Base-by-base conservation (phyloP, 2,888 invertebrate genomes). In the Leucania comma region DNA sequence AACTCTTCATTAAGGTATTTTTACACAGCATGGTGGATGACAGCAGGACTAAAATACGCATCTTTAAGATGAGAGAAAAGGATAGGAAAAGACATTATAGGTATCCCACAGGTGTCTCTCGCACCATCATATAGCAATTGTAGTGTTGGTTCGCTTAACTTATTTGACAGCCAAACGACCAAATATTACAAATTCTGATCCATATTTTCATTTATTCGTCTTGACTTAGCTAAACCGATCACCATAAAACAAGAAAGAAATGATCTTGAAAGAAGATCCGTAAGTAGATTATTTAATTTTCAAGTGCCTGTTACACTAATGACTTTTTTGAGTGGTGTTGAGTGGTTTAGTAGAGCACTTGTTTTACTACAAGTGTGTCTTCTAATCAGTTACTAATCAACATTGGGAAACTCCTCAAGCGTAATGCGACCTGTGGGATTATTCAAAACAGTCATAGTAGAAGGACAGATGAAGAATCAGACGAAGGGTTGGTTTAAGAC, bases 261-360 rank as follows among this genome's bases (percentile, higher is more conserved):
- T n/a, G 8, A 20, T 24, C 29, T 42, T 29, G 1, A 46, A 54
- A 20, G 24, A 58, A 50, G 22, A 53, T 42, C 12, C 26, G 20
- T 22, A 26, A 32, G 24, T 57, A 54, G 17, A 54, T 46, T 22
- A 54, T 24, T 29, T 17, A 4, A 17, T 48, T 35, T 35, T 62
- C 14, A 60, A 76, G 73, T 63, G 46, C 14, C 46, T 20, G 12
- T 66, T 58, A 66, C 29, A n/a, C 35, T 64, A 61, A 51, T 32
- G 46, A 76, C 17, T 46, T n/a, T 46, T 29, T 14, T 67, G 63
- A 76, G 73, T 73, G 68, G 38, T 22, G 14, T n/a, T 68, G 26
- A 73, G 78, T 78, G 74, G 10, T 77, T 26, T n/a, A 51, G 24
- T 51, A 22, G 53, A 53, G 32, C 51, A 65, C 70, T 61, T 72